Conservation (phyloP, 2,888 invertebrate genomes). For the Megaustenia siamemsis region DNA sequence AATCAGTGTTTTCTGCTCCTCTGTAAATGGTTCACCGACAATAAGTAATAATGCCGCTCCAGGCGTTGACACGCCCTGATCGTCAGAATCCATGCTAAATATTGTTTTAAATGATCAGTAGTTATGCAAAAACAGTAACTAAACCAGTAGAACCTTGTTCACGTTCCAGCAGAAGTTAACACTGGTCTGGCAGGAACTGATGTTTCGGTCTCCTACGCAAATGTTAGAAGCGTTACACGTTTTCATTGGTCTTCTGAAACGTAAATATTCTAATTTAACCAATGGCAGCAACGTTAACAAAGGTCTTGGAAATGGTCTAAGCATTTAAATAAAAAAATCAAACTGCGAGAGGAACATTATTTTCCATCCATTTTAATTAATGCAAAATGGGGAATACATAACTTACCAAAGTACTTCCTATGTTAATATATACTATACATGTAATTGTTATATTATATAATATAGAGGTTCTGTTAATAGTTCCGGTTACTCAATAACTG, state of each 20-base stretch:
- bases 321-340: not conserved
- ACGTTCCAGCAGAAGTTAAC: not conserved
- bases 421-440: no score
- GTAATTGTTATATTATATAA: no score
- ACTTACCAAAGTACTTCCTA: no score
- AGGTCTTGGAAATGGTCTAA: not conserved
- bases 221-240: not conserved
- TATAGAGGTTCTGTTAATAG: no score
- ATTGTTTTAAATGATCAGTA: not conserved
- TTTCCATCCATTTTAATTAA: no score
- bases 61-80: conserved; percentile 50
- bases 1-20: conserved; percentile 95
- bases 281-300: not conserved
- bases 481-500: no score
- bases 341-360: not conserved
- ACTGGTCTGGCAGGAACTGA: conserved; percentile 24
- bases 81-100: conserved; percentile 53
- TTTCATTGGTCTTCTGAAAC: not conserved
- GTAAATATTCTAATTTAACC: not conserved
- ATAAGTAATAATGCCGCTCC: conserved; percentile 87
- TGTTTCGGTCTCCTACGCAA: not conserved
- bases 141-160: not conserved
- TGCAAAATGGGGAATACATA: no score
- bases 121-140: not conserved
- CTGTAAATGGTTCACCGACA: conserved; percentile 94